Percentiles rank a stretch among this genome's conserved stretches.
phyloP scores from a whole-genome alignment of 2,113 vertebrate species.

The Theropithecus gelada region DNA sequence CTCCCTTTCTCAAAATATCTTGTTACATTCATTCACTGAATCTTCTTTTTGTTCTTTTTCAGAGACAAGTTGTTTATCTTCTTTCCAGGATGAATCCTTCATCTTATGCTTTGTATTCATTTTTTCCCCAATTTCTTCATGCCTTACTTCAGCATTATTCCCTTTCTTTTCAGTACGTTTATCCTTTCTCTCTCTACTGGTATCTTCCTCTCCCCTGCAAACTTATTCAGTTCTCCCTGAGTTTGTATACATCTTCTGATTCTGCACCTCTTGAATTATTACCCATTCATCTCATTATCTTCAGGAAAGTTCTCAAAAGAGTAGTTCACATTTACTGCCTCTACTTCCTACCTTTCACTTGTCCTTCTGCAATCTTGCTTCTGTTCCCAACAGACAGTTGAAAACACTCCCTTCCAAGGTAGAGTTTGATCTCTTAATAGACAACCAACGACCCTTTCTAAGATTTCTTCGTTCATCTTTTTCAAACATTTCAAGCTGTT shows the following conservation, averaged over 20 bases:
- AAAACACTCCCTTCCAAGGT: not conserved
- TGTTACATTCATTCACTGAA: not conserved
- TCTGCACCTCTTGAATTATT: not conserved
- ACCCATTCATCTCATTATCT: not conserved
- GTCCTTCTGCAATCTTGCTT: not conserved
- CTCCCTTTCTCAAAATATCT: conserved; percentile 42
- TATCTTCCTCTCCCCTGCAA: not conserved
- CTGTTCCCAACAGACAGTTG: not conserved
- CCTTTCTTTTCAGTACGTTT: not conserved
- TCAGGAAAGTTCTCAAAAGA: not conserved
- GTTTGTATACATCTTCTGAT: not conserved
- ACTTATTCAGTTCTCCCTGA: not conserved
- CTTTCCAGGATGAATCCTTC: not conserved
- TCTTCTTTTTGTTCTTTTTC: not conserved
- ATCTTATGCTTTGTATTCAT: not conserved
- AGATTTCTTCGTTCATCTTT: not conserved
- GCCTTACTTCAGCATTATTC: not conserved
- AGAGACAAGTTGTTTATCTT: not conserved
- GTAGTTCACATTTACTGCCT: not conserved
- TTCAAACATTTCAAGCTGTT: not conserved
- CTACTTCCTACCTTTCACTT: not conserved
- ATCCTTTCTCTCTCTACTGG: not conserved
- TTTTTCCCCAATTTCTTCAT: not conserved
- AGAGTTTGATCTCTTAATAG: not conserved
- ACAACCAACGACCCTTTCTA: not conserved